These are phyloP conservation scores for Petrocephalus schoutedeni DNA, from an alignment of 2,797 vertebrate species.

Conservation along the genomic window DNA sequence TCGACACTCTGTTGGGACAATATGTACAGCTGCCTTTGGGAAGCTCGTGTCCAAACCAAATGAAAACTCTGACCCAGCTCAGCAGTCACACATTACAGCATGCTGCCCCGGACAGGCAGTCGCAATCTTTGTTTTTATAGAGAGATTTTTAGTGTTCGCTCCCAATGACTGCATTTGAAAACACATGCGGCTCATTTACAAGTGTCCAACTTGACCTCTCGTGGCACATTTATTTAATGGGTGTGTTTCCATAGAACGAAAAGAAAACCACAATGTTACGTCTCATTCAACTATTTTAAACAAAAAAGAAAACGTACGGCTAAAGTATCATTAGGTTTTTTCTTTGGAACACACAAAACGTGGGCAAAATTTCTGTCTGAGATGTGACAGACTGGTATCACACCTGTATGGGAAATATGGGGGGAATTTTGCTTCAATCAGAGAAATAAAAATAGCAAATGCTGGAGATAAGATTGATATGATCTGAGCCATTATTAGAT, in stretches of 20 bases:
- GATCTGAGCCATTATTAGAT: neutral
- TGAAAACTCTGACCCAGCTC: neutral
- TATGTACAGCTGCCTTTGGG: neutral
- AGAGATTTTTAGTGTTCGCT: neutral
- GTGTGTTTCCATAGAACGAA: neutral
- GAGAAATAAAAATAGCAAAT: neutral
- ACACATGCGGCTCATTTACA: neutral
- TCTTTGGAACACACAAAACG: neutral
- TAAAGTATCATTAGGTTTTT: neutral
- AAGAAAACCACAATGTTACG: neutral
- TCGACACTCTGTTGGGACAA: neutral
- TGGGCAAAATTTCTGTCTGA: neutral
- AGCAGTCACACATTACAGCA: conserved; percentile 6
- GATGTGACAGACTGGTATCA: neutral
- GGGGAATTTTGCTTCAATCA: neutral
- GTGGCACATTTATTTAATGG: neutral
- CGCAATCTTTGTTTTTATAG: neutral
- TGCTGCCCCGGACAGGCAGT: neutral
- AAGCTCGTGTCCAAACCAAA: neutral
- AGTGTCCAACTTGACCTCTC: neutral
- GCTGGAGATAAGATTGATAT: neutral
- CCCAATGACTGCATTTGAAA: neutral
- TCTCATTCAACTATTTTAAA: neutral
- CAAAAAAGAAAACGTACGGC: neutral
- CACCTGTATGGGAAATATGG: neutral